Conservation (phyloP, 2,888 invertebrate species). For the Caenorhabditis plicata region DNA sequence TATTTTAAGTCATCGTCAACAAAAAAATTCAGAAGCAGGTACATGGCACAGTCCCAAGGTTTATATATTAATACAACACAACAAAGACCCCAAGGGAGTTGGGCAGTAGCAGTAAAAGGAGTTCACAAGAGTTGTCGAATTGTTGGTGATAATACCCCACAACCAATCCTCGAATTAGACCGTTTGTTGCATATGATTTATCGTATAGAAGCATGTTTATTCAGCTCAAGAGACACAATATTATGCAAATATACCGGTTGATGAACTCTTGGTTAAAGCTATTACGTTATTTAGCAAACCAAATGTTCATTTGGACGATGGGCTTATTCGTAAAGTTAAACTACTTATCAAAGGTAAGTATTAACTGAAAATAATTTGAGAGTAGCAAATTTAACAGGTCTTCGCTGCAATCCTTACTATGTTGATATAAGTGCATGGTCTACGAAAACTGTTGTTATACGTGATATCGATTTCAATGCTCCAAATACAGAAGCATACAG, state of each 20-base stretch:
- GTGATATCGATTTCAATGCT: constrained; percentile 19
- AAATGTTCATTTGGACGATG: constrained; percentile 7
- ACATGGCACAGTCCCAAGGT: constrained; percentile 26
- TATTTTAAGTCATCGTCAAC: not conserved
- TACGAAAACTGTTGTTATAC: constrained; percentile 18
- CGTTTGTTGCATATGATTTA: constrained; percentile 7
- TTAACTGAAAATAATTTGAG: not conserved
- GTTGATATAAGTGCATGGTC: constrained; percentile 15
- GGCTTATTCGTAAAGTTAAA: constrained; percentile 7
- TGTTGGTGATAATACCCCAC: constrained; percentile 11
- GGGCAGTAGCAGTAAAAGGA: constrained; percentile 27
- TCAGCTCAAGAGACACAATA: constrained; percentile 31
- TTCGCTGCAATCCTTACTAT: constrained; percentile 30
- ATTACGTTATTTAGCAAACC: constrained; percentile 6
- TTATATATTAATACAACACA: constrained; percentile 19
- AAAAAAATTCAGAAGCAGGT: constrained; percentile 19
- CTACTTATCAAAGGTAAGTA: constrained; percentile 14
- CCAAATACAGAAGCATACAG: constrained; percentile 5
- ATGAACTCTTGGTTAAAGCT: constrained; percentile 15
- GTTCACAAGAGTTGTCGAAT: constrained; percentile 31
- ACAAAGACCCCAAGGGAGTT: constrained; percentile 6
- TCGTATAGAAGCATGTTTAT: not conserved
- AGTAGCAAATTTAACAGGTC: constrained; percentile 4
- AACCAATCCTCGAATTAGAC: constrained; percentile 29
- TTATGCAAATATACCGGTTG: constrained; percentile 13